Percentiles rank a stretch among this genome's conserved stretches.
Conservation (phyloP, 1,140 invertebrate genomes). For the Saccostrea echinata region DNA sequence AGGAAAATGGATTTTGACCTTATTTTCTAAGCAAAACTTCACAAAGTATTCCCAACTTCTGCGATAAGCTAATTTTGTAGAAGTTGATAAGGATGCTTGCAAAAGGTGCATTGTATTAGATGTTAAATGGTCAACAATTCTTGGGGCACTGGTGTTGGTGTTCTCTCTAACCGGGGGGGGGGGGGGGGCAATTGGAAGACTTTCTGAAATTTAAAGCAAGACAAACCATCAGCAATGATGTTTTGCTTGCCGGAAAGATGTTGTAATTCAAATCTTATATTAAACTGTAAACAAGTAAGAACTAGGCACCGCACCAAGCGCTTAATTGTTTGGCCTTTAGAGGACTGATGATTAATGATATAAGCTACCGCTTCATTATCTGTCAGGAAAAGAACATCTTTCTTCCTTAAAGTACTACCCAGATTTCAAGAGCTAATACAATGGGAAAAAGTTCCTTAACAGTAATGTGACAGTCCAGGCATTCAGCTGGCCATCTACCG, state of each 20-base stretch:
- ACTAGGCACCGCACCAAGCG: no score
- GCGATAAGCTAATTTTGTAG: conserved; percentile 17
- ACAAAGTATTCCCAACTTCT: no score
- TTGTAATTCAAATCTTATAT: not conserved
- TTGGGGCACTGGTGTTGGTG: not conserved
- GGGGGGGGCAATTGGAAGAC: not conserved
- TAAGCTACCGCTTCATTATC: no score
- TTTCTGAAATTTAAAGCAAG: conserved; percentile 54
- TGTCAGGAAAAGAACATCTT: no score
- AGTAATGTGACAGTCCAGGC: no score
- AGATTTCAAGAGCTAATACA: no score
- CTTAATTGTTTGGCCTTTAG: no score
- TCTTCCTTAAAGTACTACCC: no score
- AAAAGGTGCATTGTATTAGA: not conserved
- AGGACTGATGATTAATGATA: no score
- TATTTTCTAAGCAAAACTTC: not conserved
- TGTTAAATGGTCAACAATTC: not conserved
- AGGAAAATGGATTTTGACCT: not conserved
- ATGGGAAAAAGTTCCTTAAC: no score
- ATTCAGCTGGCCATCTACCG: no score
- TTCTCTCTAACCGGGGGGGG: not conserved
- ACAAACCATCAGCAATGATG: conserved; percentile 50
- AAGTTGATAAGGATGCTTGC: not conserved
- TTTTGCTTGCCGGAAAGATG: conserved; percentile 49
- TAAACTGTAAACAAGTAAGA: no score